Evolutionary conservation across 2,888 invertebrate genomes (phyloP), one percentile per base, ranked within the genome.

Genomic region (Drosophila dives): DNA sequence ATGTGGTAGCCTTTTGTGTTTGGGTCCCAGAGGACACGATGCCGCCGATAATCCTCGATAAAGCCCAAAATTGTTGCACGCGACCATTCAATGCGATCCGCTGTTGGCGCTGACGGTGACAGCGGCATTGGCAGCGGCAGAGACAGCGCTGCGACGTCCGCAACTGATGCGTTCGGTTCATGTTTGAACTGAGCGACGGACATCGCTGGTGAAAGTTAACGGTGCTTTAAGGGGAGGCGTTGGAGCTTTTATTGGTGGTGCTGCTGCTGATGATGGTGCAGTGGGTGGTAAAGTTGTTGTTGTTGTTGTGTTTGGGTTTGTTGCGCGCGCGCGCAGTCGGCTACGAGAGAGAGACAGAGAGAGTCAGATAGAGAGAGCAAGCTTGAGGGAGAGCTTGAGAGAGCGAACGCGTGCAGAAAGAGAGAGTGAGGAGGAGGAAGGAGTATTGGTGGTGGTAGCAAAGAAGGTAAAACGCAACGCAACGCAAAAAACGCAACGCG

Each of bases 1-100:
- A 92, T 92, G 86, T 92, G 92, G 51, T 92, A 92, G 75, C 92
- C 92, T 64, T 92, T 92, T 50, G 92, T 92, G 65, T 92, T 92
- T 34, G 92, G 92, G 64, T 92, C 92, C 92, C 92, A 92, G 4
- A 92, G 92, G 32, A 92, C 92, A 10, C 92, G 92, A 65, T 91
- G 91, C 1, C 89, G 76, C 0, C 92, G 85, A 72, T 92, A 92
- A 73, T 92, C 92, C 81, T 92, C 92, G 70, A 92, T 92, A 62
- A 92, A 92, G 73, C 85, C 91, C 36, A 92, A 77, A 40, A 92
- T 92, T 50, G 92, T 92, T 62, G 92, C 84, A 74, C 92, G 92
- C 64, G 92, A 92, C 92, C 92, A 92, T 86, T 92, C 92, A 42
- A 92, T 87, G 70, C 92, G 92, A 69, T 92, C 93, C 7, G 71